Evolutionary conservation across 2,888 invertebrate genomes (phyloP).

Genomic region (Melinopterus prodromus): DNA sequence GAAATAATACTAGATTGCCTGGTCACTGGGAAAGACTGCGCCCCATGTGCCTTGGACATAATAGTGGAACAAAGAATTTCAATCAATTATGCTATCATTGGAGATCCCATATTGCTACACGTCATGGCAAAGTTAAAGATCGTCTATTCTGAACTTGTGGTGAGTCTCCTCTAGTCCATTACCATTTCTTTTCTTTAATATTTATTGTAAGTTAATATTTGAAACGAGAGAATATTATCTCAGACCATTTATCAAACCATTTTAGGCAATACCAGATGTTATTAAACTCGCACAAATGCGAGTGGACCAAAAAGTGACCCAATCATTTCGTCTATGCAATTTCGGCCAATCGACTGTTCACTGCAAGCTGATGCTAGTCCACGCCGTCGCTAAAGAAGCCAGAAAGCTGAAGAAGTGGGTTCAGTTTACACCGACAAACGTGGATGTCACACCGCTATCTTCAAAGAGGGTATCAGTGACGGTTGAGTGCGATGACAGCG

Average conservation of each 20-base stretch:
- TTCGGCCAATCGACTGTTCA: slow-evolving; percentile 56
- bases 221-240: no score
- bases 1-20: slow-evolving; percentile 21
- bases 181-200: no score
- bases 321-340: slow-evolving; percentile 58
- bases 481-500: slow-evolving; percentile 50
- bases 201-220: no score
- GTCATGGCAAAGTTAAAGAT: not conserved
- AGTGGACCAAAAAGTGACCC: slow-evolving; percentile 50
- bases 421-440: not conserved
- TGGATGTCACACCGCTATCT: not conserved
- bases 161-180: no score
- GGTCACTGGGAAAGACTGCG: not conserved
- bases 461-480: slow-evolving; percentile 44
- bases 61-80: not conserved
- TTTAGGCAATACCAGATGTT: not conserved
- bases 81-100: not conserved
- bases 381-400: not conserved
- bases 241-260: no score
- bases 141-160: not conserved
- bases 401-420: not conserved
- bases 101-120: not conserved
- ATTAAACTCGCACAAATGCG: slow-evolving; percentile 44
- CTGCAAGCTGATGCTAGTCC: slow-evolving; percentile 49
- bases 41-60: not conserved